These are phyloP conservation scores for Panagrolaimus sp. DNA, from an alignment of 1,140 invertebrate species.

Conservation along the genomic window DNA sequence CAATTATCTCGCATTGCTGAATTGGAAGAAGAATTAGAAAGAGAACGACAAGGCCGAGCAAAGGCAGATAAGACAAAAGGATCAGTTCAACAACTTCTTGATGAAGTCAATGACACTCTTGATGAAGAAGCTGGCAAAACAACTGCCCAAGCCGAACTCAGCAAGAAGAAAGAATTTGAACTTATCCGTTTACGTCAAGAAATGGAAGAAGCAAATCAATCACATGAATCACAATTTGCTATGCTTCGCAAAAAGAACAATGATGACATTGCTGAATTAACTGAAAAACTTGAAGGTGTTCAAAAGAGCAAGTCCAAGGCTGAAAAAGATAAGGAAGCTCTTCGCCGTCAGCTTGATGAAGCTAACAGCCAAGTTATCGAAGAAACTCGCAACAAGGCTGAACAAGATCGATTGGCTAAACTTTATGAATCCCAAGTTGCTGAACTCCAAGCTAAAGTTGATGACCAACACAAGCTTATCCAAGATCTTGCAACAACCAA, in stretches of 20 bases:
- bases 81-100: slow-evolving; percentile 38
- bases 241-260: slow-evolving; percentile 38
- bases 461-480: slow-evolving; percentile 42
- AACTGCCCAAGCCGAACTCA: slow-evolving; percentile 44
- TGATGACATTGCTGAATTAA: slow-evolving; percentile 40
- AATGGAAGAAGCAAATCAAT: slow-evolving; percentile 52
- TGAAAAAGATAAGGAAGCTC: slow-evolving; percentile 42
- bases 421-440: slow-evolving; percentile 38
- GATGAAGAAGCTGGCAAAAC: slow-evolving; percentile 50
- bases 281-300: slow-evolving; percentile 32
- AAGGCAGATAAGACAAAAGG: slow-evolving; percentile 43
- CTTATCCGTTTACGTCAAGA: slow-evolving; percentile 48
- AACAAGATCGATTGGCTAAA: slow-evolving; percentile 44
- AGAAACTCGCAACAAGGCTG: slow-evolving; percentile 34
- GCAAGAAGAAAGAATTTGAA: slow-evolving; percentile 49
- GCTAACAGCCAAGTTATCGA: slow-evolving; percentile 41
- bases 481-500: slow-evolving; percentile 34
- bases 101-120: slow-evolving; percentile 44
- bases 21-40: slow-evolving; percentile 44
- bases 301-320: slow-evolving; percentile 39
- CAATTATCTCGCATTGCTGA: slow-evolving; percentile 33
- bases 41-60: slow-evolving; percentile 35
- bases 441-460: slow-evolving; percentile 39
- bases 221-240: slow-evolving; percentile 40
- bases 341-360: slow-evolving; percentile 48